Percentiles rank a stretch among this genome's conserved stretches.
Evolutionary conservation across 1,140 invertebrate genomes (phyloP).

Genomic region (Drosophila carrolli): DNA sequence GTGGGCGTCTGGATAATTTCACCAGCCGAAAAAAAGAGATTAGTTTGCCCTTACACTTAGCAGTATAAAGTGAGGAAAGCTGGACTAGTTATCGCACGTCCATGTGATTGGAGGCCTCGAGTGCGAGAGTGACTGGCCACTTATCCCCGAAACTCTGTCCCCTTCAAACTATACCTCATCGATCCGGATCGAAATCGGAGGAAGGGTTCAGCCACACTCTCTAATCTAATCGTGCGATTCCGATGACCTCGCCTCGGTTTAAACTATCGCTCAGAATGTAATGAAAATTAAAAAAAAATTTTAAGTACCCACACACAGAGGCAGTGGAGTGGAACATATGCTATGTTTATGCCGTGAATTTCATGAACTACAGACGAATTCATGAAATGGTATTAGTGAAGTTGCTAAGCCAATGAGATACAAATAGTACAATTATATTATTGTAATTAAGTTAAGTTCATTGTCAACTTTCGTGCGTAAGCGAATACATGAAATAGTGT

Average conservation of each 20-base stretch:
- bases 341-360: no score
- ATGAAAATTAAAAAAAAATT: conserved; percentile 73
- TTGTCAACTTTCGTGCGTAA: no score
- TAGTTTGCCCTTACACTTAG: conserved; percentile 9
- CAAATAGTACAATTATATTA: no score
- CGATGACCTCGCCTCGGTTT: conserved; percentile 57
- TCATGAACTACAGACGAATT: no score
- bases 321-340: conserved; percentile 25
- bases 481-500: no score
- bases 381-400: no score
- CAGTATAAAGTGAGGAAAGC: conserved; percentile 22
- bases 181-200: conserved; percentile 3
- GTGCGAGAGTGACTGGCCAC: conserved; percentile 29
- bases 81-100: conserved; percentile 12
- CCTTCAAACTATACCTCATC: conserved; percentile 2
- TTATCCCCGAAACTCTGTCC: conserved; percentile 12
- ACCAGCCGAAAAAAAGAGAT: not conserved
- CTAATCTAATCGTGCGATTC: conserved; percentile 59
- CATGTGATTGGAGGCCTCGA: conserved; percentile 24
- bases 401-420: no score
- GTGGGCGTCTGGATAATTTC: conserved; percentile 12
- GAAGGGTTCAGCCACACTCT: conserved; percentile 25
- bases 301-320: conserved; percentile 31
- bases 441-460: no score
- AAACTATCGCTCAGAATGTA: conserved; percentile 54